Conservation (phyloP, 1,140 invertebrate genomes). For the Wiebesia pumilae region DNA sequence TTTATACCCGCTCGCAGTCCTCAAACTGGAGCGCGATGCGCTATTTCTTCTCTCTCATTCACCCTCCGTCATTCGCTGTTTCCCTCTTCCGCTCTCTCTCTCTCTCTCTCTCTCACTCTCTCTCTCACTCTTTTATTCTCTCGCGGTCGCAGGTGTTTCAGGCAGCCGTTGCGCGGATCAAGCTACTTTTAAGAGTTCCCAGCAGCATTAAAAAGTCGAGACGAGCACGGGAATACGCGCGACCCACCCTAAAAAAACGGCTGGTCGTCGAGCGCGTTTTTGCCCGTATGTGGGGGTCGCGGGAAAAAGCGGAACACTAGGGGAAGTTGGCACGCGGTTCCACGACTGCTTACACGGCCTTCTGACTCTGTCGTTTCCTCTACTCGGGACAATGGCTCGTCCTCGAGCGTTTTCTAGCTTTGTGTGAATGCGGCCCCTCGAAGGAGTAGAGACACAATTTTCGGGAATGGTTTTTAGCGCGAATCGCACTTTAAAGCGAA, state of each 20-base stretch:
- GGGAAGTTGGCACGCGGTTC: conserved; percentile 2
- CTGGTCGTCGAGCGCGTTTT: conserved; percentile 4
- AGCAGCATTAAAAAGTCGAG: conserved; percentile 49
- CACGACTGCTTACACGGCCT: conserved; percentile 4
- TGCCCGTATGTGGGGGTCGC: background rate
- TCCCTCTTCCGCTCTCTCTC: background rate
- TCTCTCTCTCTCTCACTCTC: background rate
- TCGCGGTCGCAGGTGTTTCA: conserved; percentile 31
- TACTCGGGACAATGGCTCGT: background rate
- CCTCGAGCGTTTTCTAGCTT: background rate
- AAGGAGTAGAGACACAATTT: background rate
- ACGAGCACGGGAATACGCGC: background rate
- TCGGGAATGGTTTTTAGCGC: background rate
- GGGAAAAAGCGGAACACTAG: background rate
- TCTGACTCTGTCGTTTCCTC: background rate
- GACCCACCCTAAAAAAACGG: background rate
- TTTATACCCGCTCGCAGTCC: conserved; percentile 2
- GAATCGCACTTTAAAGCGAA: background rate
- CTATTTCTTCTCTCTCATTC: too few species aligned
- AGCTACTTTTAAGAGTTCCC: conserved; percentile 50
- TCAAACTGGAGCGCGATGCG: background rate
- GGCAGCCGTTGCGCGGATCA: conserved; percentile 45
- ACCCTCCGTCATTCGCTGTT: background rate
- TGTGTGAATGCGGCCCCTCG: background rate
- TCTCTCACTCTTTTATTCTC: background rate